Evolutionary conservation across 2,888 invertebrate genomes (phyloP).

Genomic region (Galerucella nymphaeae): DNA sequence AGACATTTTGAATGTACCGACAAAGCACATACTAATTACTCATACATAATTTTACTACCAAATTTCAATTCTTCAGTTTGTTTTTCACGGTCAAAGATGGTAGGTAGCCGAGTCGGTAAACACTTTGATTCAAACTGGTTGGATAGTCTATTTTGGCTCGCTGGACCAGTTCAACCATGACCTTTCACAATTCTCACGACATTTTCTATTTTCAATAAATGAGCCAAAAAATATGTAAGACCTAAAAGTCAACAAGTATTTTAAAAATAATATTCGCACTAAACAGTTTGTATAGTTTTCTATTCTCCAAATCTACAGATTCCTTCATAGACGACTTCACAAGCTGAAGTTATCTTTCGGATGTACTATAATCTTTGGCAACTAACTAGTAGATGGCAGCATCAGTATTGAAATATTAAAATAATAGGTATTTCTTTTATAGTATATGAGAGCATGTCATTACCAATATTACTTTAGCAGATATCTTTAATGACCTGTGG

Average conservation of each 20-base stretch:
- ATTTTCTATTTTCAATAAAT: conserved; percentile 19
- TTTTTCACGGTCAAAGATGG: conserved; percentile 17
- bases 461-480: no score
- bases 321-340: background rate
- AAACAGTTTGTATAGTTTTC: background rate
- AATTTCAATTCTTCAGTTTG: background rate
- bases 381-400: background rate
- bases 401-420: background rate
- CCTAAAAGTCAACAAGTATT: background rate
- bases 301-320: background rate
- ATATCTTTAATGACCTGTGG: no score
- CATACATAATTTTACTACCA: background rate
- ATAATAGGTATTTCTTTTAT: no score
- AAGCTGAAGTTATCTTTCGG: background rate
- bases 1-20: conserved; percentile 12
- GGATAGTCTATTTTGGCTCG: conserved; percentile 24
- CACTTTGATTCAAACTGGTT: conserved; percentile 4
- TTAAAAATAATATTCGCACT: background rate
- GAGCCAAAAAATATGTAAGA: background rate
- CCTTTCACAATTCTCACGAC: conserved; percentile 17
- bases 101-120: background rate
- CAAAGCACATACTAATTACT: conserved; percentile 14
- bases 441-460: no score
- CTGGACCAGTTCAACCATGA: conserved; percentile 27
- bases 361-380: background rate